Base-by-base conservation (phyloP, 2,888 invertebrate species). In the Orgyia antiqua region DNA sequence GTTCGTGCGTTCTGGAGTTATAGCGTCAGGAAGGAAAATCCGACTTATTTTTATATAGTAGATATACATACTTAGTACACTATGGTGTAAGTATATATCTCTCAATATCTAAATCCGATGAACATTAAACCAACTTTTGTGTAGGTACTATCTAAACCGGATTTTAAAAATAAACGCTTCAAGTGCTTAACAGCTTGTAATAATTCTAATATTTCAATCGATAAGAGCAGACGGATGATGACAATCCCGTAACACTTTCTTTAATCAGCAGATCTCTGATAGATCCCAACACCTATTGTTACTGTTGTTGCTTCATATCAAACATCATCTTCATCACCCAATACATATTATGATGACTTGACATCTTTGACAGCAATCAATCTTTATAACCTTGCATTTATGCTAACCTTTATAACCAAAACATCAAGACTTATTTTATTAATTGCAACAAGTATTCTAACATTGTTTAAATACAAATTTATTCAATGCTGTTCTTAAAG, bases 221-320 rank as follows among this genome's bases (percentile, higher is more conserved):
- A 57, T n/a, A n/a, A n/a, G n/a, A n/a, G n/a, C n/a, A n/a, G n/a
- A n/a, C n/a, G n/a, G n/a, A n/a, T n/a, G n/a, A n/a, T n/a, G 54
- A 53, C 48, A 48, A 51, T 51, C 51, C 49, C 38, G 45, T 50
- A 60, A 56, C 52, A 51, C 52, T 51, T 51, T 57, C 42, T 48
- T 38, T 48, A 47, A 65, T 68, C 67, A 47, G 54, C 33, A 48
- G 54, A 68, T 68, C 67, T 66, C 54, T 61, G 73, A 75, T 68
- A 63, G 57, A 70, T 68, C 49, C 52, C 51, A 62, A 60, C 62
- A 51, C 48, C 63, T 51, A 68, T 75, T 69, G 75, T 71, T 57
- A 43, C 58, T 54, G 55, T 55, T 65, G 65, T 68, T 49, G 50
- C 51, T 47, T 55, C 51, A 33, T 69, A 77, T 77, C 77, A 45